Evolutionary conservation across 2,113 vertebrate species (phyloP), one percentile per base, ranked within the genome.

Genomic region (Furnarius figulus): DNA sequence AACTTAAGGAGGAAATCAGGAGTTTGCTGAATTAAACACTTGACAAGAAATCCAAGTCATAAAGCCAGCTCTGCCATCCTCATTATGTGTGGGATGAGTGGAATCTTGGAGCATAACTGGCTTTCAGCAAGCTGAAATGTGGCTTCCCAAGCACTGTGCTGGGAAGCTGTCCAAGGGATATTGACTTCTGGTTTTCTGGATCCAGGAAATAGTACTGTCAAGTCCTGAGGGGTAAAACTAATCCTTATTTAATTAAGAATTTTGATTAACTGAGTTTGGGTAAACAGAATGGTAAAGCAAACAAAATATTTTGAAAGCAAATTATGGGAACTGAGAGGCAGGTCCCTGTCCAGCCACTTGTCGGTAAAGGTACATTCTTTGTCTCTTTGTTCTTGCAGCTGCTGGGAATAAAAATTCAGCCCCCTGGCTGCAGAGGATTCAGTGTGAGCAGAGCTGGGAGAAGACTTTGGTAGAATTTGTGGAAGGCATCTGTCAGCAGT

Each of bases 191-290:
- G 14, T 67, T 81, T 91, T 84, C 68, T 81, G 88, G 77, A 94
- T 89, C 53, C 79, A 65, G 89, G 82, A 96, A 96, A 96, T 55
- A 94, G 92, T 72, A 88, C 85, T 94, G 68, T 92, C 76, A 88
- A 42, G 68, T 95, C 96, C 95, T 61, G 79, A 90, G 92, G 93
- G 96, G 22, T 59, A 92, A 93, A 96, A 78, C n/a, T 94, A 95
- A 95, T 96, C 95, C 92, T 89, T 95, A 93, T 93, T 96, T 97
- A 97, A 96, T 96, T 95, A 95, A 86, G 80, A 92, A 89, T 86
- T 94, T 92, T 96, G 82, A 96, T 95, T 96, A 93, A 44, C 85
- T 94, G 83, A 56, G 53, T 93, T 93, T 72, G 68, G 28, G 90
- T 92, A 96, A 95, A 95, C 93, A 95, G 47, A 42, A 74, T 30